These are phyloP conservation scores for Drosophila truncata DNA, from an alignment of 1,140 invertebrate species.

Conservation along the genomic window DNA sequence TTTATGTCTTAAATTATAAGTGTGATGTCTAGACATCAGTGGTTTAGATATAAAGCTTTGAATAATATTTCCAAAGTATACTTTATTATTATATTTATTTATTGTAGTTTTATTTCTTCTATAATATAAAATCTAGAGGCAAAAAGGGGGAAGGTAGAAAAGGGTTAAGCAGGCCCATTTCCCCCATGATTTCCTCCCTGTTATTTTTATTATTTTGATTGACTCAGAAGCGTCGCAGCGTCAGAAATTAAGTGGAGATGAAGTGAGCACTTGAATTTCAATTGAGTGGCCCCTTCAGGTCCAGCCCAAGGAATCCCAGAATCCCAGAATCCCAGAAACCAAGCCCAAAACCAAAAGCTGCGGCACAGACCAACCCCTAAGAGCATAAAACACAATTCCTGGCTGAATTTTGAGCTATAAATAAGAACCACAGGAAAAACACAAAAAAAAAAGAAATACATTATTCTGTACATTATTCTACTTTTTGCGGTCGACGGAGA, in stretches of 20 bases:
- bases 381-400: conserved; percentile 19
- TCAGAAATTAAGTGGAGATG: conserved; percentile 62
- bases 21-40: conserved; percentile 4
- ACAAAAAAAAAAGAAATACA: conserved; percentile 25
- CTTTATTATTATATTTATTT: not conserved
- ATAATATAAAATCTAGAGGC: no score
- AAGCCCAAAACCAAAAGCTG: conserved; percentile 6
- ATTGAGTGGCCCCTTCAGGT: conserved; percentile 43
- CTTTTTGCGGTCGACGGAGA: conserved; percentile 35
- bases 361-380: conserved; percentile 29
- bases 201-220: conserved; percentile 46
- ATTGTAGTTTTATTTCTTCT: not conserved
- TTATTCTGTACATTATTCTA: conserved; percentile 49
- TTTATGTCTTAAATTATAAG: not conserved
- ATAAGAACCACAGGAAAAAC: conserved; percentile 33
- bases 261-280: conserved; percentile 69
- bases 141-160: not conserved
- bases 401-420: conserved; percentile 33
- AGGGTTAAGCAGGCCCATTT: not conserved
- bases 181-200: not conserved
- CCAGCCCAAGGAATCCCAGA: conserved; percentile 6
- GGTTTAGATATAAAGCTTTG: not conserved
- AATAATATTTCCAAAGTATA: not conserved
- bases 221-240: conserved; percentile 47
- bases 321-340: conserved; percentile 1